Conservation (phyloP, 2,888 invertebrate genomes). For the Sinohyriopsis cumingii region DNA sequence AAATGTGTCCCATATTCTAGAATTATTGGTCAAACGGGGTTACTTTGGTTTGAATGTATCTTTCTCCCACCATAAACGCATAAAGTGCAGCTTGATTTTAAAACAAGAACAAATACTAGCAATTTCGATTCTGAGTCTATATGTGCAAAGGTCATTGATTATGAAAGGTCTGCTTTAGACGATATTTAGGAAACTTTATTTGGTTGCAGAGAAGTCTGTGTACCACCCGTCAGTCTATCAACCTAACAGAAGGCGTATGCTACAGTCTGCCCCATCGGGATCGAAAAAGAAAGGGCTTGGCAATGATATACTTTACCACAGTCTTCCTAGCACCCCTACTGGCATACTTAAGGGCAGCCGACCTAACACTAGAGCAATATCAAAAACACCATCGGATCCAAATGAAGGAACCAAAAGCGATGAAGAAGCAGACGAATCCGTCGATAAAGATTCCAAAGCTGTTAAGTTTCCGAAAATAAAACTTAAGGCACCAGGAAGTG, state of each 20-base stretch:
- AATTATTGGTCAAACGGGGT: too few relatives aligned
- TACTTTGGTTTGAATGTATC: too few relatives aligned
- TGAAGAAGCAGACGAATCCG: neutral
- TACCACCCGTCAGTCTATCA: constrained; percentile 47
- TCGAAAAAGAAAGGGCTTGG: constrained; percentile 20
- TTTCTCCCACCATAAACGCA: too few relatives aligned
- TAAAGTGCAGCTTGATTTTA: too few relatives aligned
- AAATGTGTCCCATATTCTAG: too few relatives aligned
- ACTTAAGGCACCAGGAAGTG: too few relatives aligned
- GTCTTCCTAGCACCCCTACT: constrained; percentile 19
- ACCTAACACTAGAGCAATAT: constrained; percentile 3
- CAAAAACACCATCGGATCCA: constrained; percentile 3
- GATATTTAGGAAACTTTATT: neutral
- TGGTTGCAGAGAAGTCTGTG: constrained; percentile 44
- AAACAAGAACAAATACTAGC: too few relatives aligned
- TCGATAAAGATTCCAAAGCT: too few relatives aligned
- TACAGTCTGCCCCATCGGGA: constrained; percentile 23
- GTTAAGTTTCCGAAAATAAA: too few relatives aligned
- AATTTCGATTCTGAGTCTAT: too few relatives aligned
- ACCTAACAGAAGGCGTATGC: constrained; percentile 26
- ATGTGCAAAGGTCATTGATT: too few relatives aligned
- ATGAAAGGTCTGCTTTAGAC: too few relatives aligned
- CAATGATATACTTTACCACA: constrained; percentile 18
- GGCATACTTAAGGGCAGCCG: constrained; percentile 10
- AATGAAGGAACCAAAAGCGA: constrained; percentile 1